Evolutionary conservation across 2,888 invertebrate genomes (phyloP), one percentile per base, ranked within the genome.

Genomic region (Pammene aurita): DNA sequence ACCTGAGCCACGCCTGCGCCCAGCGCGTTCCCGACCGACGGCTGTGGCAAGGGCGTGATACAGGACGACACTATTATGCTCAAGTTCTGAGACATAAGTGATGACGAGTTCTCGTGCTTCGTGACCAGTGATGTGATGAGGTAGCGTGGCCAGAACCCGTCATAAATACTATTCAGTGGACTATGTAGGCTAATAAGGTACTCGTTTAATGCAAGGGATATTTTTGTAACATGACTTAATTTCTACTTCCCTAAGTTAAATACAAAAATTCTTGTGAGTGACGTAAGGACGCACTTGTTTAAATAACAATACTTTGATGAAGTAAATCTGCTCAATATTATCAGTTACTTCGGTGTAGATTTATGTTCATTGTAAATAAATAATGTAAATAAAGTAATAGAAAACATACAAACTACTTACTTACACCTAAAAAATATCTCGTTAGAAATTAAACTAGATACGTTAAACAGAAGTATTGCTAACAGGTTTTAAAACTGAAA

Each of bases 1-100:
- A 93, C 93, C 86, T 93, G 93, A 92, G 89, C 84, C 86, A 78
- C 86, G 86, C 83, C 89, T 73, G 84, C 89, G 84, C 88, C 89
- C 82, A 82, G 83, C 81, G 85, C 87, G 77, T 91, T 87, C 80
- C 86, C 87, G 71, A 77, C 84, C 48, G 90, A 91, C 80, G 80
- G 81, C 80, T 88, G 87, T 80, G 82, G 84, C 74, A 91, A 90
- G 80, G 84, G 84, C 83, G 80, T 89, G 76, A 82, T 88, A 71
- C 90, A 89, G 73, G 92, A 91, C 76, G 91, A 92, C 72, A 88
- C 90, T n/a, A 87, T 91, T 73, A 87, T 92, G 87, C 80, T 92
- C 75, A 91, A 91, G 78, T 92, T 90, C 80, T 91, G 79, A 90
- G 77, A 78, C 75, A 67, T 72, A 73, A 74, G 73, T 74, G 72